Evolutionary conservation across 2,888 invertebrate species (phyloP).

Genomic region (Lepidocyrtinus sp.): DNA sequence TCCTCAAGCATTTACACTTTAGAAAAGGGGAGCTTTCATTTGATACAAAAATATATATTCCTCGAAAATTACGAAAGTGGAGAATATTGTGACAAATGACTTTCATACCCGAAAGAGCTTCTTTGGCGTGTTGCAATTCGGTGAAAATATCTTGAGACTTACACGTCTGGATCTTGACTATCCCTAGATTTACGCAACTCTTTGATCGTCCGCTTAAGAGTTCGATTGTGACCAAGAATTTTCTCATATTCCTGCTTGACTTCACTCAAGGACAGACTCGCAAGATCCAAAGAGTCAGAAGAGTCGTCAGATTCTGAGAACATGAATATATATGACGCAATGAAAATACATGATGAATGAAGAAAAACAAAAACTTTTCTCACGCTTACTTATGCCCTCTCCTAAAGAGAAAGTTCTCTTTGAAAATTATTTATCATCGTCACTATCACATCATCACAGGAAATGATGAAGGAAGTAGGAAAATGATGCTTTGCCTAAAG

Average conservation of each 20-base stretch:
- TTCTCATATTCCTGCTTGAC: constrained; percentile 70
- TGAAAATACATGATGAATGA: constrained; percentile 47
- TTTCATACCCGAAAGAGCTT: constrained; percentile 78
- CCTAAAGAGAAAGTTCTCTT: neutral
- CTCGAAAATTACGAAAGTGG: neutral
- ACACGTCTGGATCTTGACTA: constrained; percentile 64
- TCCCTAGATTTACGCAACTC: constrained; percentile 82
- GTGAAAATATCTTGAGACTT: constrained; percentile 77
- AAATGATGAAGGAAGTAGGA: neutral
- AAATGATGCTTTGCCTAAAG: neutral
- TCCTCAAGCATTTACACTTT: too few species aligned
- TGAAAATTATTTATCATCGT: neutral
- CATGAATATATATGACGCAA: too few species aligned
- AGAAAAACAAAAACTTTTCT: neutral
- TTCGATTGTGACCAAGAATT: constrained; percentile 71
- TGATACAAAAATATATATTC: too few species aligned
- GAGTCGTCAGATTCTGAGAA: constrained; percentile 62
- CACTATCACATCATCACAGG: neutral
- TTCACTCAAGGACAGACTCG: constrained; percentile 62
- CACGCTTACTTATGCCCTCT: neutral
- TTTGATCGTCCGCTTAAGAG: constrained; percentile 71
- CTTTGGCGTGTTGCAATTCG: constrained; percentile 84
- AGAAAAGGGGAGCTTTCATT: too few species aligned
- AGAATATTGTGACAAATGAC: constrained; percentile 19
- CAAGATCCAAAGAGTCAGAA: constrained; percentile 61